A percentile compares a stretch with the other conserved stretches of the same genome.
Evolutionary conservation across 2,113 vertebrate genomes (phyloP).

Genomic region (Oryzias woworae): DNA sequence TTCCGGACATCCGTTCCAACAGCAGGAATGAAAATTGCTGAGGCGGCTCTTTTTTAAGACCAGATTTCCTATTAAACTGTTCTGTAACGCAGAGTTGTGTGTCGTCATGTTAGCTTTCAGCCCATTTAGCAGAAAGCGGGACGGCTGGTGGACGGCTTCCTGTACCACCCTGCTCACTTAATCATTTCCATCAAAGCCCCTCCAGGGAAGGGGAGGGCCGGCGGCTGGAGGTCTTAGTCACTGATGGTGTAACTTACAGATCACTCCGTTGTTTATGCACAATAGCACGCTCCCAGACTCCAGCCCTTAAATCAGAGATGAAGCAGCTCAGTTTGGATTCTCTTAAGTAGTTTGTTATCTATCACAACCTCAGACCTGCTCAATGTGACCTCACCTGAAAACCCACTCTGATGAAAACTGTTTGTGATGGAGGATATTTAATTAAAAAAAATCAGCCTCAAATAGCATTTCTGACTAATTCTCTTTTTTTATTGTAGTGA

Average conservation of each 20-base stretch:
- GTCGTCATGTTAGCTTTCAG: slow-evolving; percentile 13
- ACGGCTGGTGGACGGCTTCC: slow-evolving; percentile 25
- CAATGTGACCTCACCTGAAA: no score
- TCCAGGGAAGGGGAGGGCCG: slow-evolving; percentile 6
- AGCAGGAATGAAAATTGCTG: no score
- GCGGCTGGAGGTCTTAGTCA: slow-evolving; percentile 53
- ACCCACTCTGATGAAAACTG: no score
- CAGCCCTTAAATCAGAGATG: slow-evolving; percentile 6
- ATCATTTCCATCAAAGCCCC: slow-evolving; percentile 25
- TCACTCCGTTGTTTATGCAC: slow-evolving; percentile 23
- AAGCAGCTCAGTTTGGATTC: no score
- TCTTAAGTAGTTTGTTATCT: no score
- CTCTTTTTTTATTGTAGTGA: no score
- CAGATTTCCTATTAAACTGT: neutral
- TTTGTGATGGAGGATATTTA: no score
- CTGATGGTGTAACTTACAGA: slow-evolving; percentile 1
- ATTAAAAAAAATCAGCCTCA: no score
- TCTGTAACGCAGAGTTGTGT: neutral
- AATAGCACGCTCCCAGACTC: slow-evolving; percentile 11
- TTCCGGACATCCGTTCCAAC: no score
- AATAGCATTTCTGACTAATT: no score
- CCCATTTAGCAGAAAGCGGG: slow-evolving; percentile 45
- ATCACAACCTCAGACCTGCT: no score
- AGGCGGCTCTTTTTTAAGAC: neutral
- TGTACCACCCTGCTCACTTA: slow-evolving; percentile 50